Conservation (phyloP, 2,888 invertebrate genomes). For the Cryptocephalus primarius region DNA sequence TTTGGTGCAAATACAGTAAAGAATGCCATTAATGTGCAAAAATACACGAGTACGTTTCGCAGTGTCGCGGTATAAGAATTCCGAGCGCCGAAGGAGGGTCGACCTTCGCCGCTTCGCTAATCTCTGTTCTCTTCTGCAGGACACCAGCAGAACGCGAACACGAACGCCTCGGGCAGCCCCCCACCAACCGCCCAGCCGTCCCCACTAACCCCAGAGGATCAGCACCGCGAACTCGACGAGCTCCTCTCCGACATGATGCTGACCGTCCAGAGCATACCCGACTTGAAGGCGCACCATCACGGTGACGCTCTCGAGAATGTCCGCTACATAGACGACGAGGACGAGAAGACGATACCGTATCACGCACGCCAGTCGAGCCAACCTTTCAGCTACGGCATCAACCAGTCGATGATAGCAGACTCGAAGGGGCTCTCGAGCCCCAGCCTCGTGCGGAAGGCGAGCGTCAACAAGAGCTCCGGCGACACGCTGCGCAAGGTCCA, state of each 20-base stretch:
- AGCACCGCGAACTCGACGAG: conserved; percentile 69
- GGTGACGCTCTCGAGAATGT: conserved; percentile 27
- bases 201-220: conserved; percentile 40
- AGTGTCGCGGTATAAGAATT: too few species aligned
- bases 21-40: too few species aligned
- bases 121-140: conserved; percentile 22
- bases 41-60: too few species aligned
- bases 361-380: conserved; percentile 83
- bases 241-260: conserved; percentile 77
- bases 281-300: conserved; percentile 32
- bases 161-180: conserved; percentile 37
- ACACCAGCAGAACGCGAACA: conserved; percentile 38
- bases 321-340: conserved; percentile 35
- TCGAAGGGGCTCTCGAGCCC: conserved; percentile 64
- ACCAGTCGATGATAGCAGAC: conserved; percentile 32
- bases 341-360: conserved; percentile 66
- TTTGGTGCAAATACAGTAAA: too few species aligned
- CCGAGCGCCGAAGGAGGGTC: too few species aligned
- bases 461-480: conserved; percentile 33
- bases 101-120: too few species aligned
- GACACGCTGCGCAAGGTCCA: conserved; percentile 35
- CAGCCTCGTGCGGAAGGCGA: conserved; percentile 69
- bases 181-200: conserved; percentile 36
- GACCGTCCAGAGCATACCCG: conserved; percentile 75
- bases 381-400: conserved; percentile 70